Base-by-base conservation (phyloP, 1,140 invertebrate genomes). In the Atta cephalotes region DNA sequence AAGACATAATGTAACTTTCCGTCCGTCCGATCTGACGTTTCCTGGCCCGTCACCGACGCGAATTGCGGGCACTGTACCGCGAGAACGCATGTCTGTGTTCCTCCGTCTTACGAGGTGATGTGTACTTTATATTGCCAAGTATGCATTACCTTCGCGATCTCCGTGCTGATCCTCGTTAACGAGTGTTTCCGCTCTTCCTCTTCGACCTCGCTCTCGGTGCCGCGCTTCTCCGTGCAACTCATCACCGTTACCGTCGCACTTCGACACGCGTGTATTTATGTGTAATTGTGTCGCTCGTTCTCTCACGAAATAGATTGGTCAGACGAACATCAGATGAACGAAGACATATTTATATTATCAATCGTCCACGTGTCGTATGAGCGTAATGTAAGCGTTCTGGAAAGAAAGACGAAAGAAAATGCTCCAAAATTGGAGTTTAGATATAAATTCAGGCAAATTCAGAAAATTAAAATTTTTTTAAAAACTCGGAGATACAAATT, bases 171-270 rank as follows among this genome's bases (percentile, higher is more conserved):
- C 31, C 18, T 35, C 53, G 80, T 74, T 82, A 74, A 82, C 56
- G 35, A 60, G 68, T 53, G 70, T 10, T 84, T 84, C 39, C 80
- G 70, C 56, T 84, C 76, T 84, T 84, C 49, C 70, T 84, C 39
- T 18, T 25, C 18, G 31, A 25, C 35, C 21, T 53, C 28, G 21
- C 21, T 58, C 56, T 18, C 14, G 31, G 7, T 31, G 10, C 10
- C 31, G n/a, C 65, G 65, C 65, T 65, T 58, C 56, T 28, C 2
- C 65, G 65, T 45, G 65, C 10, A 3, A 3, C 35, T 21, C 56
- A 18, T 25, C n/a, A 35, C 21, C 45, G 35, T 66, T 76, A 39
- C 0, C 14, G 12, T 31, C 49, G 49, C 60, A 53, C 21, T 7
- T 71, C 45, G 31, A 1, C 12, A 7, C 65, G 14, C 49, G 3